A percentile compares a stretch with the other conserved stretches of the same genome.
phyloP scores from a whole-genome alignment of 2,113 vertebrate species.

The Himantopus leucocephalus region DNA sequence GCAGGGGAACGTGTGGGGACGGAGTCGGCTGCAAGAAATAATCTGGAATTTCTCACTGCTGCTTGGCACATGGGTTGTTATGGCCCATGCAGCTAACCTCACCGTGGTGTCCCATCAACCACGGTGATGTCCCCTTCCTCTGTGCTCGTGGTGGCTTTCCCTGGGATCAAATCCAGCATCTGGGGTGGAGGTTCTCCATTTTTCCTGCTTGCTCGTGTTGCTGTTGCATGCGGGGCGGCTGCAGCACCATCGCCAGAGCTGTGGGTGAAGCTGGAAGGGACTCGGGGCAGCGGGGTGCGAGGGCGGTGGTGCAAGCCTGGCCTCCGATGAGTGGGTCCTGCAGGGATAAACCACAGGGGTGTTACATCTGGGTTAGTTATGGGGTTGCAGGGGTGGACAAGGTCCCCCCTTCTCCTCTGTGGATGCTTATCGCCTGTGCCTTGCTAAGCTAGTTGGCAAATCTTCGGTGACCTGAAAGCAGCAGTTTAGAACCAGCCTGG shows the following conservation, averaged over 20 bases:
- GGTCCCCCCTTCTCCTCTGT: not conserved
- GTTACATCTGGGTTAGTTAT: accelerated
- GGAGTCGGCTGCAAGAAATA: not conserved
- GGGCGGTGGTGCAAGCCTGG: not conserved
- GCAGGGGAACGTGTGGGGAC: accelerated
- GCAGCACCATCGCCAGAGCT: accelerated
- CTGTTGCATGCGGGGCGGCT: accelerated
- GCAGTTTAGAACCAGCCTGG: not conserved
- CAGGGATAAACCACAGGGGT: not conserved
- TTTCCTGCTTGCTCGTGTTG: not conserved
- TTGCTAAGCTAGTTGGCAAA: not conserved
- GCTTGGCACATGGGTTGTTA: accelerated
- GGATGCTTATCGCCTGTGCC: not conserved
- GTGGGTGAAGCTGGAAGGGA: not conserved
- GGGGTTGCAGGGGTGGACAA: not conserved
- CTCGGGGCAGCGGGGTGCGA: accelerated
- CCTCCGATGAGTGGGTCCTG: not conserved
- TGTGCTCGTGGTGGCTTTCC: not conserved
- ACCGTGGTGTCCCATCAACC: accelerated
- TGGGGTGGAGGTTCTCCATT: not conserved
- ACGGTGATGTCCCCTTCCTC: not conserved
- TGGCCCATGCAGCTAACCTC: accelerated
- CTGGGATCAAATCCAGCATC: not conserved
- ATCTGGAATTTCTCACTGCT: not conserved
- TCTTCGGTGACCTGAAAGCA: not conserved